These are phyloP conservation scores for Pristionchus exspectatus DNA, from an alignment of 2,888 invertebrate genomes.

Conservation along the genomic window DNA sequence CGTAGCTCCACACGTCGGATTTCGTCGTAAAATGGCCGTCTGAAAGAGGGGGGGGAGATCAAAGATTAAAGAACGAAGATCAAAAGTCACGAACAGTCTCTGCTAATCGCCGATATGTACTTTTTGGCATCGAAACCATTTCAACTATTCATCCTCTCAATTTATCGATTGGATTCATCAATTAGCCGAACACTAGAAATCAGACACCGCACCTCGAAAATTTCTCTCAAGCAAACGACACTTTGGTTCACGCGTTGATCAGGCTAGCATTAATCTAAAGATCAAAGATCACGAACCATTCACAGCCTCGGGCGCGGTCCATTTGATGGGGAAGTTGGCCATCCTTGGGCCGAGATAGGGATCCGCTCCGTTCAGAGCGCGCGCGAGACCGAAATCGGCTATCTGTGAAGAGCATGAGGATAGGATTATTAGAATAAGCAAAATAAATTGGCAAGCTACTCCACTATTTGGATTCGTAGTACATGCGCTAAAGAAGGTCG, in stretches of 20 bases:
- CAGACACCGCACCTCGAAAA: no score
- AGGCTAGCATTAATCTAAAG: neutral
- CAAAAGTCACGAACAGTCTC: neutral
- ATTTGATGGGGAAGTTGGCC: conserved; percentile 42
- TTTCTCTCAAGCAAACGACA: no score
- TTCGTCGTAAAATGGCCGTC: conserved; percentile 89
- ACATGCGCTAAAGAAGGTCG: no score
- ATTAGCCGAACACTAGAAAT: no score
- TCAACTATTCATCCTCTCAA: no score
- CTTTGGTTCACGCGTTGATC: no score
- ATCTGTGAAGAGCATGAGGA: neutral
- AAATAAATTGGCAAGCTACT: no score
- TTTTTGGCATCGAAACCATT: no score
- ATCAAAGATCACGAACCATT: conserved; percentile 8
- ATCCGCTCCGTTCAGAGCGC: conserved; percentile 18
- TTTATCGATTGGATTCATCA: no score
- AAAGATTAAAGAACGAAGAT: neutral
- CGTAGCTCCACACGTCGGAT: conserved; percentile 99
- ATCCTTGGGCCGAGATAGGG: neutral
- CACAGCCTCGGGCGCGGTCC: conserved; percentile 25
- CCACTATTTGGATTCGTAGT: no score
- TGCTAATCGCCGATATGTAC: no score
- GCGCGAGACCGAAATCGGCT: conserved; percentile 35
- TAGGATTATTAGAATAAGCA: neutral
- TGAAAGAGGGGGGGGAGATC: neutral